Evolutionary conservation across 2,113 vertebrate species (phyloP).

Genomic region (Fregata magnificens): DNA sequence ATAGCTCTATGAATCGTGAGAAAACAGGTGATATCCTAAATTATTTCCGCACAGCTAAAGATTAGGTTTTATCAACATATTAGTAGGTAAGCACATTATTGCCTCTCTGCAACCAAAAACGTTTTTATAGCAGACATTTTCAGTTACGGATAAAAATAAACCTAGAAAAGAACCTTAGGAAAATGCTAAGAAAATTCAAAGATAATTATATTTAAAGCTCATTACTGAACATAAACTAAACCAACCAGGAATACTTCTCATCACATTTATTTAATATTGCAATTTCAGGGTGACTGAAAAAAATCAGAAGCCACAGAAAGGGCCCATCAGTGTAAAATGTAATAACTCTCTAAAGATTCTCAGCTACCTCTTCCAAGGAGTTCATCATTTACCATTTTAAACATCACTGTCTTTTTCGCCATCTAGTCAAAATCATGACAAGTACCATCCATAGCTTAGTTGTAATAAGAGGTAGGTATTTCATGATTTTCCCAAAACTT

Average conservation of each 20-base stretch:
- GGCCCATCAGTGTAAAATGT: neutral
- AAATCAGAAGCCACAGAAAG: neutral
- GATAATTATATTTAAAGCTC: slow-evolving; percentile 38
- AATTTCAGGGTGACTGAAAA: slow-evolving; percentile 20
- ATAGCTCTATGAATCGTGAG: neutral
- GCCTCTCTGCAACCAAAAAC: neutral
- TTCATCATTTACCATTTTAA: neutral
- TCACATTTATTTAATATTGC: slow-evolving; percentile 30
- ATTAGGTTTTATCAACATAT: neutral
- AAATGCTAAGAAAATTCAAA: neutral
- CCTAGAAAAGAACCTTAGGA: neutral
- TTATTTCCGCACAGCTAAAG: neutral
- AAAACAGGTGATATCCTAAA: neutral
- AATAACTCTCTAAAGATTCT: neutral
- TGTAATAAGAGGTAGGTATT: neutral
- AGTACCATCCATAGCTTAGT: neutral
- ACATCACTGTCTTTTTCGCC: neutral
- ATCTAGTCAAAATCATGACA: neutral
- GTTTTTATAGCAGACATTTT: neutral
- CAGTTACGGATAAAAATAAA: slow-evolving; percentile 34
- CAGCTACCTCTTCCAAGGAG: neutral
- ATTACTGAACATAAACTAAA: slow-evolving; percentile 30
- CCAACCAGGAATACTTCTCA: slow-evolving; percentile 44
- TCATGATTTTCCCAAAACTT: neutral
- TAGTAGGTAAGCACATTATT: neutral